Base-by-base conservation (phyloP, 2,113 vertebrate species). In the Dipodomys spectabilis region DNA sequence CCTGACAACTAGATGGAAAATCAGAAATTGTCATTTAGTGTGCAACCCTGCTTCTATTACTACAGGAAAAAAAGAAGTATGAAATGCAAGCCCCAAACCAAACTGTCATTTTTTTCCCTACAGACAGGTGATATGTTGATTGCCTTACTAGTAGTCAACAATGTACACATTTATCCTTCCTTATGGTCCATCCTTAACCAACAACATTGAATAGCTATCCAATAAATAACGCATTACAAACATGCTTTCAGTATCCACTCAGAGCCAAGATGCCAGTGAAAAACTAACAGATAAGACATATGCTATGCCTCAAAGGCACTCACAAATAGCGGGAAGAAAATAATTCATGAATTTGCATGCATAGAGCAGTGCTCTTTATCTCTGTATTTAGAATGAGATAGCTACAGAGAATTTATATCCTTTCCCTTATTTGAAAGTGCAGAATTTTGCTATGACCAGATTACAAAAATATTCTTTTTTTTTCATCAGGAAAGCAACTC, bases 361-460 rank as follows among this genome's bases (percentile, higher is more conserved):
- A 69, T 2, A 67, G 12, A 88, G 12, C 32, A 72, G 72, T 44
- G 11, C 39, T 86, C 18, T 69, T 82, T 69, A 57, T 60, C 71
- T 79, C 19, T 49, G 11, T 81, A 71, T 81, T 82, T 60, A 86
- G 3, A 10, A 4, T 87, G 10, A 75, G 57, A 75, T 30, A 71
- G n/a, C 62, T 44, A 1, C 53, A 82, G 28, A 79, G 2, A 86
- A 86, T 28, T 88, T 88, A 22, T 39, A 80, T 79, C 65, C 35
- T 82, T 86, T 57, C 72, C 6, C 19, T 88, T 88, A 86, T 80
- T 69, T 86, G 32, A 23, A 86, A 65, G 19, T 73, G 28, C 27
- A 78, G 25, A 87, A 88, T 73, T 95, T 78, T 94, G 44, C 3
- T 10, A n/a, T 90, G 69, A 77, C 0, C 27, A 89, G 71, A 89